Evolutionary conservation across 2,888 invertebrate species (phyloP), one percentile per base, ranked within the genome.

Genomic region (Euclidia mi): DNA sequence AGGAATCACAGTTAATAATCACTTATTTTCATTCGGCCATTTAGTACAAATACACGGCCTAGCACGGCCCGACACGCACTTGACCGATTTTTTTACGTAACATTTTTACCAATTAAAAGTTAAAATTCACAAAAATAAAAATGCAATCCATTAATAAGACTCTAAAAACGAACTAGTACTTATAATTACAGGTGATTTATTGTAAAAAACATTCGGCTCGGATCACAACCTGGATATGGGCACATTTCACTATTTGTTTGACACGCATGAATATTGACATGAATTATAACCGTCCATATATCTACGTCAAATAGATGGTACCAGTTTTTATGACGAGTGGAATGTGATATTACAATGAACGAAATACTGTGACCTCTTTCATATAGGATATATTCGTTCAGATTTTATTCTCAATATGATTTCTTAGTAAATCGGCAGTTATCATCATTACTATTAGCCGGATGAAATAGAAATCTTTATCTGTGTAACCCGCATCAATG

Each of bases 231-330:
- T 68, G 53, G 51, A 57, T 59, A 47, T 48, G 43, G 18, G 52
- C 73, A 82, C 81, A 79, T 85, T 87, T 88, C 82, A 88, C 87
- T 86, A 88, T 89, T 87, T 85, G 86, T 87, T 84, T 86, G 88
- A 88, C 84, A 79, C 76, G 81, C 79, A 87, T 87, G 84, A 86
- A 88, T 87, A 85, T 82, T 77, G 85, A 82, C 84, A 76, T 89
- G 84, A 90, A 81, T 84, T 89, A 90, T 89, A 82, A 76, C 79
- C 69, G 41, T 50, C 78, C 84, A 82, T 87, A 85, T 80, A 80
- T 88, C 76, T 59, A 62, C 74, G 81, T 72, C 77, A 64, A 61
- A 79, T 80, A 73, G 80, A 84, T 81, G 79, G 83, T 76, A 76
- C 74, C 67, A 75, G 78, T 84, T 89, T 88, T 88, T 88, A 87